phyloP scores from a whole-genome alignment of 2,113 vertebrate species.

The Coreoperca whiteheadi region DNA sequence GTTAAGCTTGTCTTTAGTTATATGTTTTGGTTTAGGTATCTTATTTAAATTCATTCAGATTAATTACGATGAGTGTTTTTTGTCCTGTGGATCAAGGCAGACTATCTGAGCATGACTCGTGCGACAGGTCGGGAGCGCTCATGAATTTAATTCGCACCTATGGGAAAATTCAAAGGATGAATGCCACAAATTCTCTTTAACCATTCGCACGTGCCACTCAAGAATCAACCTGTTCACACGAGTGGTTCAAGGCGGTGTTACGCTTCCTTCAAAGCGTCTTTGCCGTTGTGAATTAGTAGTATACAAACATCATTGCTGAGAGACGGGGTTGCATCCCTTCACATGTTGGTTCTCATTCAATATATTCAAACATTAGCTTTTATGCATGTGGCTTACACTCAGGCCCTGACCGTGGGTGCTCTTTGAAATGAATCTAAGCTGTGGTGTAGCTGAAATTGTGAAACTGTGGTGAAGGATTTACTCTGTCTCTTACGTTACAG shows the following conservation, averaged over 20 bases:
- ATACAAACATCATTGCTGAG: neutral
- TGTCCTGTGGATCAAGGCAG: too few species aligned
- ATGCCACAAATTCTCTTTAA: neutral
- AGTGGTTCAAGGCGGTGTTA: neutral
- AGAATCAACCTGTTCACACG: too few species aligned
- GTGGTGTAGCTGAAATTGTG: conserved; percentile 8
- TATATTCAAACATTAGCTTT: neutral
- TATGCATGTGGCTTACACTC: neutral
- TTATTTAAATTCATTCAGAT: too few species aligned
- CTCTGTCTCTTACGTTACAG: neutral
- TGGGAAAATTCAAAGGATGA: neutral
- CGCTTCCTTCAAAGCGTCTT: neutral
- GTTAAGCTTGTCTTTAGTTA: too few species aligned
- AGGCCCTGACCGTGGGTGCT: neutral
- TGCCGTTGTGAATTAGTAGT: neutral
- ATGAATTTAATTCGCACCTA: neutral
- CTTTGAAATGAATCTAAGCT: neutral
- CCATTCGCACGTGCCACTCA: neutral
- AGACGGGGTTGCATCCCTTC: neutral
- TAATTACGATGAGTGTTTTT: too few species aligned
- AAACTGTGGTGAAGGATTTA: conserved; percentile 12
- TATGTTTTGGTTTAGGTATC: too few species aligned
- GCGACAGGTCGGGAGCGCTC: too few species aligned
- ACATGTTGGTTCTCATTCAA: neutral
- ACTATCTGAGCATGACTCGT: too few species aligned